phyloP scores from a whole-genome alignment of 2,888 invertebrate genomes.

The Nezara viridula region DNA sequence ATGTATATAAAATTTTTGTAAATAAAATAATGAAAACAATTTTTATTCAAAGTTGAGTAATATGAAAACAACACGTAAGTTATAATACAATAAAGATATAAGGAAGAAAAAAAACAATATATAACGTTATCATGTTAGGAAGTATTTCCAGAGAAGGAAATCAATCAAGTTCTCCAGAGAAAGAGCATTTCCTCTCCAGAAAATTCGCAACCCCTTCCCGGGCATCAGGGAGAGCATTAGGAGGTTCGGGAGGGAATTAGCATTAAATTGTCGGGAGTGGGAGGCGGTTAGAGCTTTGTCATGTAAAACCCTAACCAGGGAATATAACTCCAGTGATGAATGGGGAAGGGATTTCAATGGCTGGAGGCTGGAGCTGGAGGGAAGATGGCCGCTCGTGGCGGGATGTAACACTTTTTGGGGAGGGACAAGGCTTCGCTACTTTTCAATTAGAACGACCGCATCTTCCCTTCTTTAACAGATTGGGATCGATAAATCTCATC shows the following conservation, averaged over 20 bases:
- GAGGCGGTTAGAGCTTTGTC: conserved; percentile 3
- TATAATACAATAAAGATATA: no score
- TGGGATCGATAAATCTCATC: not conserved
- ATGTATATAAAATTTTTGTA: no score
- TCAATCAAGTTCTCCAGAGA: not conserved
- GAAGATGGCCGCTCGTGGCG: conserved; percentile 14
- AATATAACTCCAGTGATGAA: not conserved
- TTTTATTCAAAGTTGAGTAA: no score
- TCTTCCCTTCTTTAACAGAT: not conserved
- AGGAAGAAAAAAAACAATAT: no score
- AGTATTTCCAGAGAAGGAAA: not conserved
- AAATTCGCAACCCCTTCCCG: not conserved
- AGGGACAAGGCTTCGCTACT: not conserved
- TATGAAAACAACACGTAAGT: no score
- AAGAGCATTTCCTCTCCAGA: not conserved
- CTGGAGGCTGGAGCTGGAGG: no score
- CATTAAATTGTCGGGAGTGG: not conserved
- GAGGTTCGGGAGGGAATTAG: not conserved
- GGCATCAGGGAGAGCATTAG: not conserved
- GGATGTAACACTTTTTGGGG: not conserved
- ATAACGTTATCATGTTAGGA: not conserved
- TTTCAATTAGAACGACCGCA: not conserved
- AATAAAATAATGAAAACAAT: no score
- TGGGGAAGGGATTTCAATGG: not conserved
- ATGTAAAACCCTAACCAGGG: not conserved